Conservation (phyloP, 2,888 invertebrate species). For the Odontothrips loti region DNA sequence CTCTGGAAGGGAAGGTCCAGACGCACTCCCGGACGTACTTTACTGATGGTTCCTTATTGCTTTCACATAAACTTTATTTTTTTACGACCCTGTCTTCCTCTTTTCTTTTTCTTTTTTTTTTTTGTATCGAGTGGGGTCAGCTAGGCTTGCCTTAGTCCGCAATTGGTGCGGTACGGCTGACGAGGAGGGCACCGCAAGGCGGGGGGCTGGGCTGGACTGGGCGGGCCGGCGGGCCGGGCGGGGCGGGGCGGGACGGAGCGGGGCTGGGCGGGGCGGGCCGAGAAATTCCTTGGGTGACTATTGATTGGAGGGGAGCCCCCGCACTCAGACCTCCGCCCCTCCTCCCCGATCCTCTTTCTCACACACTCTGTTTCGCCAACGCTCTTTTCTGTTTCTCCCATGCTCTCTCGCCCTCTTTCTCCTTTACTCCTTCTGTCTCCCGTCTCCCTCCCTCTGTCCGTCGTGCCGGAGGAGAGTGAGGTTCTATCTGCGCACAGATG, state of each 20-base stretch:
- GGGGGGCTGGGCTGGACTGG: background rate
- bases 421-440: background rate
- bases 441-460: background rate
- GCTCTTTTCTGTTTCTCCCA: background rate
- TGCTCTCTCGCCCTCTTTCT: background rate
- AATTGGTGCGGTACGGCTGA: too few species aligned
- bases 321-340: background rate
- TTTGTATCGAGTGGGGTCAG: too few species aligned
- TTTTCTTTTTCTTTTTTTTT: too few species aligned
- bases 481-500: background rate
- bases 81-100: too few species aligned
- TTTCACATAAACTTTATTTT: too few species aligned
- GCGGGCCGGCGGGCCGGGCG: background rate
- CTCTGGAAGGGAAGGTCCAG: too few species aligned
- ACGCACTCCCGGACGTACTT: too few species aligned
- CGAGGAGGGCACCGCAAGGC: too few species aligned
- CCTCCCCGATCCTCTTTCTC: background rate
- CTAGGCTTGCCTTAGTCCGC: too few species aligned
- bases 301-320: background rate
- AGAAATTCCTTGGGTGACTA: constrained; percentile 23
- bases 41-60: too few species aligned
- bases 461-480: background rate
- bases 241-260: background rate
- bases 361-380: background rate
- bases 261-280: background rate